Conservation (phyloP, 2,888 invertebrate genomes). For the Rotaria macrura region DNA sequence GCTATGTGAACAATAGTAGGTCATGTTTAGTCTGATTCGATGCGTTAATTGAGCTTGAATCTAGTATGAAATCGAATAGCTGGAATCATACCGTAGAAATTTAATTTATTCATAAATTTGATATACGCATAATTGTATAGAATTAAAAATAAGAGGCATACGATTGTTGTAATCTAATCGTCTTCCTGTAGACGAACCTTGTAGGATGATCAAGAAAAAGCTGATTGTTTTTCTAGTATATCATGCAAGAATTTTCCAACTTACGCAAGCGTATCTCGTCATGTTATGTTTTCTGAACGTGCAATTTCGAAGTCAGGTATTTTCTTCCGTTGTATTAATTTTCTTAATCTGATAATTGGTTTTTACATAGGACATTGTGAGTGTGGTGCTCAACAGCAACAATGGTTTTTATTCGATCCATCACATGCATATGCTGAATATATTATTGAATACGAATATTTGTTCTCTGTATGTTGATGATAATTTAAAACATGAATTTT, state of each 20-base stretch:
- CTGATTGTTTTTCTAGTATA: conserved; percentile 4
- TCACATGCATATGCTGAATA: conserved; percentile 48
- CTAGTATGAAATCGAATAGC: too few relatives aligned
- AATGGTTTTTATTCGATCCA: conserved; percentile 48
- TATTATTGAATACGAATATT: conserved; percentile 49
- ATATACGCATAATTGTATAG: too few relatives aligned
- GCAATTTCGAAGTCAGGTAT: neutral
- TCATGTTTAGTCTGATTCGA: too few relatives aligned
- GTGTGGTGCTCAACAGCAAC: conserved; percentile 45
- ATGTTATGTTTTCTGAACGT: neutral
- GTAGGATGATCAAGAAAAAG: too few relatives aligned
- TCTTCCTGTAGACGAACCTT: too few relatives aligned
- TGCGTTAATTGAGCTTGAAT: too few relatives aligned
- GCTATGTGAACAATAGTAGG: too few relatives aligned
- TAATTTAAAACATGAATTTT: neutral
- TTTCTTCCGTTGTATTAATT: too few relatives aligned
- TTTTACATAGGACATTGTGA: conserved; percentile 39
- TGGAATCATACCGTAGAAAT: too few relatives aligned
- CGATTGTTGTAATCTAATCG: too few relatives aligned
- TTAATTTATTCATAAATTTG: too few relatives aligned
- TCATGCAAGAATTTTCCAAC: neutral
- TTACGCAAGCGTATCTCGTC: neutral
- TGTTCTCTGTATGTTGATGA: conserved; percentile 33
- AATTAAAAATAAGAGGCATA: too few relatives aligned
- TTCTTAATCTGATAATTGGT: neutral